Percentiles rank a stretch among this genome's conserved stretches.
Evolutionary conservation across 2,797 vertebrate genomes (phyloP).

Genomic region (Myotis vivesi): DNA sequence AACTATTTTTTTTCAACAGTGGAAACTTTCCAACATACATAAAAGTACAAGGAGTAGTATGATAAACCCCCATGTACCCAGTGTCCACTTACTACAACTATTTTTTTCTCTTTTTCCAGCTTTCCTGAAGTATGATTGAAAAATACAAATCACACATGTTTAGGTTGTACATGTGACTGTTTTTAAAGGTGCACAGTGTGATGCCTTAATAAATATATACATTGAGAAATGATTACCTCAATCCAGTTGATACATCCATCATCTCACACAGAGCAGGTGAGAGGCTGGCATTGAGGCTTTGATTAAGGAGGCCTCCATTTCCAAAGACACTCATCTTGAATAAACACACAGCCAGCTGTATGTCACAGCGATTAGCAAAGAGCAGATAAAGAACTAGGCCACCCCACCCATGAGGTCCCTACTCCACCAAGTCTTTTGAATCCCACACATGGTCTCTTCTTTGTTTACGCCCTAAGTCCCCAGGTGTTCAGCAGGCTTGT

Average conservation of each 20-base stretch:
- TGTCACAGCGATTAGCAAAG: neutral
- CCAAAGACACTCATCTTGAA: neutral
- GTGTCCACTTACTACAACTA: neutral
- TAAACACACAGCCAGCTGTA: neutral
- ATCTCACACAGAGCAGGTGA: rapidly evolving
- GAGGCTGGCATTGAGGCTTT: neutral
- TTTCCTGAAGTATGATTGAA: neutral
- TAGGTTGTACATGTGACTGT: neutral
- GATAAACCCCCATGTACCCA: neutral
- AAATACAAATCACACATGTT: neutral
- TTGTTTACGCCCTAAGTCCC: neutral
- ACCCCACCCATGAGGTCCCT: neutral
- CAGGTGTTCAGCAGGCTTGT: neutral
- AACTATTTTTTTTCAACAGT: neutral
- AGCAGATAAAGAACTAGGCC: neutral
- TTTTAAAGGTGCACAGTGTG: neutral
- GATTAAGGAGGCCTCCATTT: neutral
- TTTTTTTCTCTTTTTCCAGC: neutral
- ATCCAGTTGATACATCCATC: neutral
- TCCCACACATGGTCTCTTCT: neutral
- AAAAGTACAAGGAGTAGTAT: neutral
- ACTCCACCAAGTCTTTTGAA: neutral
- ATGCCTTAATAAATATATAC: neutral
- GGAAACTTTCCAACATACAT: neutral
- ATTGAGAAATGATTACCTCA: neutral